A percentile compares a stretch with the other conserved stretches of the same genome.
These are phyloP conservation scores for Onchidella celtica DNA, from an alignment of 2,888 invertebrate species.

Conservation along the genomic window DNA sequence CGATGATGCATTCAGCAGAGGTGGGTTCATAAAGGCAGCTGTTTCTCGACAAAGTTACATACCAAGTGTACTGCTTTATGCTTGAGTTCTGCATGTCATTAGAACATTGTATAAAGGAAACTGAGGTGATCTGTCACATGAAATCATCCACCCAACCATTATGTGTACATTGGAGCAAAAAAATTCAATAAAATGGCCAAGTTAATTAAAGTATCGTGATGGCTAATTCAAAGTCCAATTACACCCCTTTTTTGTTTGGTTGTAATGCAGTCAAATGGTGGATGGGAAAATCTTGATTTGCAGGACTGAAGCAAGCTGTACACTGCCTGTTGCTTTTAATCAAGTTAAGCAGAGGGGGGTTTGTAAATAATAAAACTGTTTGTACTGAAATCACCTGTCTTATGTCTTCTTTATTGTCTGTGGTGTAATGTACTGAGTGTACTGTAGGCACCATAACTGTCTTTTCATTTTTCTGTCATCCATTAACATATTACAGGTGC, in stretches of 20 bases:
- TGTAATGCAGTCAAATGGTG: not conserved
- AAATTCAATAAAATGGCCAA: no score
- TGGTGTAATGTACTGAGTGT: no score
- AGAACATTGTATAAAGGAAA: no score
- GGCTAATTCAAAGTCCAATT: no score
- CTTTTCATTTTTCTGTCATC: no score
- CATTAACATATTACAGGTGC: no score
- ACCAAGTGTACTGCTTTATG: not conserved
- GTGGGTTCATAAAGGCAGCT: constrained; percentile 51
- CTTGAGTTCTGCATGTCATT: not conserved
- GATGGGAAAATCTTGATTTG: not conserved
- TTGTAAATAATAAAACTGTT: constrained; percentile 50
- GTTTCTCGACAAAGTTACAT: constrained; percentile 39
- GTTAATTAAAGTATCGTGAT: no score
- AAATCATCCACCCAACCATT: no score
- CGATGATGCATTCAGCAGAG: constrained; percentile 39
- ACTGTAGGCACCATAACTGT: no score
- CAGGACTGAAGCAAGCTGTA: not conserved
- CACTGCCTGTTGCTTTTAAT: constrained; percentile 43
- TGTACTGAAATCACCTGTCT: constrained; percentile 37
- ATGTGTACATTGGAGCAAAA: no score
- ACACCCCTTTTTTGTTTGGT: no score
- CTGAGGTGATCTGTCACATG: not conserved
- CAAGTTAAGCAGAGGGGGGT: constrained; percentile 43
- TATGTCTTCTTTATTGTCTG: no score